phyloP scores from a whole-genome alignment of 2,888 invertebrate genomes.

The Cepaea hortensis region DNA sequence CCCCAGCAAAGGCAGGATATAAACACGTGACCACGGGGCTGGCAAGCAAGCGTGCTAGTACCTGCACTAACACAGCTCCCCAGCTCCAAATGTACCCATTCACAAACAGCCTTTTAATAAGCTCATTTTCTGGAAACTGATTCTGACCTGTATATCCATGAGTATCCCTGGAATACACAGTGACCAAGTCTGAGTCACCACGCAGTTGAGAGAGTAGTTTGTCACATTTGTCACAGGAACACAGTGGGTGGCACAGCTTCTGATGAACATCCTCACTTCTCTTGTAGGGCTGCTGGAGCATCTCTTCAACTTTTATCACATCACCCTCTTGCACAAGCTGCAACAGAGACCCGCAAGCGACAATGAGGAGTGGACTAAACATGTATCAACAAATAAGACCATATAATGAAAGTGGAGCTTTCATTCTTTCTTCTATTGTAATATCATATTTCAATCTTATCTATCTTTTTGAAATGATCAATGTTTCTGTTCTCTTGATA shows the following conservation, averaged over 20 bases:
- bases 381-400: background rate
- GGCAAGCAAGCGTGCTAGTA: no score
- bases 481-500: no score
- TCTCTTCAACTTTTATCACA: slow-evolving; percentile 61
- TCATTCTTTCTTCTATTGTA: no score
- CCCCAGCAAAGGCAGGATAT: no score
- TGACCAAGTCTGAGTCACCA: slow-evolving; percentile 64
- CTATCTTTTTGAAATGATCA: no score
- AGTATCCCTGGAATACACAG: slow-evolving; percentile 71
- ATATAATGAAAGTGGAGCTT: no score
- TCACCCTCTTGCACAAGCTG: slow-evolving; percentile 71
- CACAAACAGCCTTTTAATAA: no score
- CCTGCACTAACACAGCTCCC: no score
- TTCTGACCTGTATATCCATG: slow-evolving; percentile 71
- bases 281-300: slow-evolving; percentile 59
- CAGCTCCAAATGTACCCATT: no score
- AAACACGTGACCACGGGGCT: no score
- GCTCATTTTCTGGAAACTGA: no score
- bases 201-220: slow-evolving; percentile 73
- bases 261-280: slow-evolving; percentile 58
- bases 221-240: slow-evolving; percentile 85
- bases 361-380: background rate
- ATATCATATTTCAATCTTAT: no score
- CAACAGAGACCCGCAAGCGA: background rate
- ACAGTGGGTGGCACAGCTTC: slow-evolving; percentile 87